These are phyloP conservation scores for Tylochromis polylepis DNA, from an alignment of 2,113 vertebrate species.

Conservation along the genomic window DNA sequence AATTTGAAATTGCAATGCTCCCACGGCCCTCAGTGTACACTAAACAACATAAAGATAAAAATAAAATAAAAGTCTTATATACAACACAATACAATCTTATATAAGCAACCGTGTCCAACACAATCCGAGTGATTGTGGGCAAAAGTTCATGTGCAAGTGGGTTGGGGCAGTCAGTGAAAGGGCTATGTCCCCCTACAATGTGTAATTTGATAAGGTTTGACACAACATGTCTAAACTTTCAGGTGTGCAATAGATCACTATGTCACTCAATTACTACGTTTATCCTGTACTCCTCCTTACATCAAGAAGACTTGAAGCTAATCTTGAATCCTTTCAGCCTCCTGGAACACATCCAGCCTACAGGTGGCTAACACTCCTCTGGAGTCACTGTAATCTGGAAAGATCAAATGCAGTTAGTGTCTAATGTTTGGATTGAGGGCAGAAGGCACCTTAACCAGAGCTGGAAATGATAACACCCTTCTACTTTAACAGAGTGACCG, in stretches of 20 bases:
- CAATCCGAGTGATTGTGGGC: neutral
- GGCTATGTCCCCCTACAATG: neutral
- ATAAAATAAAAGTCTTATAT: neutral
- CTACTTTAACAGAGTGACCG: neutral
- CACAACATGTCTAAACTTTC: neutral
- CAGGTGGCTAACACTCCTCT: conserved; percentile 16
- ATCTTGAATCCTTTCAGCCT: conserved; percentile 13
- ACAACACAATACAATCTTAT: neutral
- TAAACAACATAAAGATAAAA: neutral
- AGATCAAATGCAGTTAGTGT: conserved; percentile 24
- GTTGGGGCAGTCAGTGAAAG: neutral
- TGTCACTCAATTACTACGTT: neutral
- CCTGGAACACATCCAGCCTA: neutral
- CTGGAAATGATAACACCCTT: conserved; percentile 13
- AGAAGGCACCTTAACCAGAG: neutral
- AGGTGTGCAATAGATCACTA: neutral
- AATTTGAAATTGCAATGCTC: neutral
- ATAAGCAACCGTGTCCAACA: neutral
- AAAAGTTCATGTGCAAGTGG: neutral
- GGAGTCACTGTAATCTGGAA: conserved; percentile 5
- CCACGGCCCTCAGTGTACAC: neutral
- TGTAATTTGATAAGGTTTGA: neutral
- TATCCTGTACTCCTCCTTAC: conserved; percentile 5
- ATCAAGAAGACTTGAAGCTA: conserved; percentile 11
- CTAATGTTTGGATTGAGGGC: neutral